Evolutionary conservation across 1,140 invertebrate genomes (phyloP).

Genomic region (Manduca sexta): DNA sequence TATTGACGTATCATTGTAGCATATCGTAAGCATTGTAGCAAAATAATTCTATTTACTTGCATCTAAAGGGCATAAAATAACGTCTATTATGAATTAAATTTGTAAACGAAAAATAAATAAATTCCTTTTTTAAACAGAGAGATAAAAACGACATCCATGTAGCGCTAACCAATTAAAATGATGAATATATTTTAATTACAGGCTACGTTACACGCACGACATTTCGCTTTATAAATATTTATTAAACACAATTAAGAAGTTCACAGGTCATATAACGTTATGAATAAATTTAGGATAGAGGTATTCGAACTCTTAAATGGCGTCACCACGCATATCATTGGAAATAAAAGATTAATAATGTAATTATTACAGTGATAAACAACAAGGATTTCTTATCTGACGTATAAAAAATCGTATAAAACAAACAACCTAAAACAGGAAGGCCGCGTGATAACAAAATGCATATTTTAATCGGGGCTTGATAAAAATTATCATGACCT

Average conservation of each 20-base stretch:
- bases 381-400: neutral
- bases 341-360: neutral
- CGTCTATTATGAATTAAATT: too few species aligned
- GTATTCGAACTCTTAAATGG: constrained; percentile 4
- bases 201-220: neutral
- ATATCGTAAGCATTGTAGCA: too few species aligned
- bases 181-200: neutral
- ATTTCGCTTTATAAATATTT: constrained; percentile 2
- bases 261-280: neutral
- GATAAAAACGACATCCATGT: too few species aligned
- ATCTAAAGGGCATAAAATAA: too few species aligned
- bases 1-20: too few species aligned
- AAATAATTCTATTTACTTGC: too few species aligned
- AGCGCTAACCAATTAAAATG: too few species aligned
- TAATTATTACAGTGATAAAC: neutral
- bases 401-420: constrained; percentile 17
- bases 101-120: too few species aligned
- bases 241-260: constrained; percentile 3
- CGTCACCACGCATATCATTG: neutral
- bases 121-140: too few species aligned
- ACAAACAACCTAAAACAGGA: constrained; percentile 30
- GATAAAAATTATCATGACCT: constrained; percentile 54
- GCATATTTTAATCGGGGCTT: constrained; percentile 40
- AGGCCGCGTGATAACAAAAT: constrained; percentile 48
- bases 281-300: constrained; percentile 4